Percentiles rank a stretch among this genome's conserved stretches.
Evolutionary conservation across 2,888 invertebrate genomes (phyloP).

Genomic region (Apodemia mormo): DNA sequence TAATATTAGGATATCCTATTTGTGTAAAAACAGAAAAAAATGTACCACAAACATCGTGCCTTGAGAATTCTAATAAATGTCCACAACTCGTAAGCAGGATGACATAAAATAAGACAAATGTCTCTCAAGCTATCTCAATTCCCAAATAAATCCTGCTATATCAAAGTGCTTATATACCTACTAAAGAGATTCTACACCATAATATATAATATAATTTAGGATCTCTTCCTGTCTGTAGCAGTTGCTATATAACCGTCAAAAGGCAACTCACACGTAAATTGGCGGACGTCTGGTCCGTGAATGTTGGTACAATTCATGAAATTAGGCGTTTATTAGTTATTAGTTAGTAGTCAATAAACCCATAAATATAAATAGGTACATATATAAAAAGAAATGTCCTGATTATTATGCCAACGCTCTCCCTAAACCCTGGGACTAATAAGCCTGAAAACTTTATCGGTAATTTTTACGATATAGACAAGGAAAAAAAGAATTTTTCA

Average conservation of each 20-base stretch:
- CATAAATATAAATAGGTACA: no score
- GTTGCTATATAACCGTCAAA: constrained; percentile 60
- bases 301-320: constrained; percentile 28
- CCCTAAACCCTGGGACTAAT: no score
- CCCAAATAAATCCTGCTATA: constrained; percentile 38
- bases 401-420: no score
- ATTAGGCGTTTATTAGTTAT: constrained; percentile 18
- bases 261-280: constrained; percentile 55
- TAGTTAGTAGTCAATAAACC: no score
- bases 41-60: constrained; percentile 13
- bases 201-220: constrained; percentile 34
- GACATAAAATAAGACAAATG: constrained; percentile 26
- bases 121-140: constrained; percentile 32
- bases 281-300: constrained; percentile 45
- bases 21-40: constrained; percentile 2
- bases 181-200: constrained; percentile 31
- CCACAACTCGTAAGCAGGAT: constrained; percentile 19
- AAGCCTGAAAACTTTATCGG: no score
- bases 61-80: constrained; percentile 23
- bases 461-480: no score
- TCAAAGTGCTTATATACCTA: constrained; percentile 33
- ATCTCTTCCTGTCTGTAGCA: constrained; percentile 49
- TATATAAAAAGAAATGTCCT: no score
- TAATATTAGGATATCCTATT: neutral
- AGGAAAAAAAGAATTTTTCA: no score